These are phyloP conservation scores for Lucifuga dentata DNA, from an alignment of 2,113 vertebrate genomes.

Conservation along the genomic window DNA sequence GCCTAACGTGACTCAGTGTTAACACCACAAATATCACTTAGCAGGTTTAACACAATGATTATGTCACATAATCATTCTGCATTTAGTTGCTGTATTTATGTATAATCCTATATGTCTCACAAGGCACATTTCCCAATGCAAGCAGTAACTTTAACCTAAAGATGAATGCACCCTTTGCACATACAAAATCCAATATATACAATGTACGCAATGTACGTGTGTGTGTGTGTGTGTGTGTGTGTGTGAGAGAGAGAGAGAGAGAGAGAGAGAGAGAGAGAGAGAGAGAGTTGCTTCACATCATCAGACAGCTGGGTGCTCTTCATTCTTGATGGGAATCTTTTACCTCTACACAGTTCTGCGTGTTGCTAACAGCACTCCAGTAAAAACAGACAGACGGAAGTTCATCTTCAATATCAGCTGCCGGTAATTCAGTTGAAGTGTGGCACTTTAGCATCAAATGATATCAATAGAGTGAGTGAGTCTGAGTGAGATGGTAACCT, in stretches of 20 bases:
- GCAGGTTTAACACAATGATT: no score
- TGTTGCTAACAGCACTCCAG: slow-evolving; percentile 44
- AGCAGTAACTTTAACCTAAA: no score
- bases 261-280: no score
- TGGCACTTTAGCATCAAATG: slow-evolving; percentile 36
- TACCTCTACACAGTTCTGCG: slow-evolving; percentile 35
- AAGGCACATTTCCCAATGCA: no score
- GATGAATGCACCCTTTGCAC: no score
- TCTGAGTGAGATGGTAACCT: slow-evolving; percentile 33
- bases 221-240: no score
- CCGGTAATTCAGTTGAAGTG: slow-evolving; percentile 45
- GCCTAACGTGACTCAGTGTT: no score
- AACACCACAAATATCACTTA: no score
- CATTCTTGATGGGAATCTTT: slow-evolving; percentile 37
- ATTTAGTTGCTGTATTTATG: no score
- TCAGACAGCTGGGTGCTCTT: slow-evolving; percentile 54
- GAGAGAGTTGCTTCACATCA: slow-evolving; percentile 21
- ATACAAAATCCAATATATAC: slow-evolving; percentile 4
- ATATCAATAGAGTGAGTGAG: slow-evolving; percentile 45
- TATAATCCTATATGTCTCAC: no score
- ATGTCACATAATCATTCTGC: no score
- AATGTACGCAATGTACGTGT: no score
- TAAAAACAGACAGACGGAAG: slow-evolving; percentile 42
- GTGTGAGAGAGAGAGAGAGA: neutral
- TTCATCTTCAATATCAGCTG: slow-evolving; percentile 45